Conservation (phyloP, 1,140 invertebrate species). For the Cepaea nemoralis region DNA sequence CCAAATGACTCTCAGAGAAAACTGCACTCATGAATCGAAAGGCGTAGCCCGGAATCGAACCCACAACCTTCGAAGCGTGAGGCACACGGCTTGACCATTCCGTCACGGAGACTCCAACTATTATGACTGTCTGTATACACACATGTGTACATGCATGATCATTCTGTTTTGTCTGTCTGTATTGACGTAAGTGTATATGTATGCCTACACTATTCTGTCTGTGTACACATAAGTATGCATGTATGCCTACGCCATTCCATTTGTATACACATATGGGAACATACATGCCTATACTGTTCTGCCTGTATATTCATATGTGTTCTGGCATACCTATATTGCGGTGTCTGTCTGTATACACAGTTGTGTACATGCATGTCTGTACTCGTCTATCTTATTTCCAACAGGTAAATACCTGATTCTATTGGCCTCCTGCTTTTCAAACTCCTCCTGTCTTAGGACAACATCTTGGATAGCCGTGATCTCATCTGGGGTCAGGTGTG, state of each 20-base stretch:
- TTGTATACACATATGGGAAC: not conserved
- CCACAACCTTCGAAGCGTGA: too few species aligned
- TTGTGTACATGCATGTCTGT: not conserved
- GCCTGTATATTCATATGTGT: too few species aligned
- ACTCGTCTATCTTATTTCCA: not conserved
- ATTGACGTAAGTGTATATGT: not conserved
- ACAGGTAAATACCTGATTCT: slow-evolving; percentile 49
- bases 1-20: too few species aligned
- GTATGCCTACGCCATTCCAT: not conserved
- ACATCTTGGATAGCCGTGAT: slow-evolving; percentile 58
- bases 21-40: too few species aligned
- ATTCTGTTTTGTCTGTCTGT: not conserved
- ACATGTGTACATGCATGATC: not conserved
- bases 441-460: slow-evolving; percentile 57
- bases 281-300: not conserved
- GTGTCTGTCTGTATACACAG: too few species aligned
- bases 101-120: too few species aligned
- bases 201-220: not conserved
- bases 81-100: too few species aligned
- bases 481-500: slow-evolving; percentile 56
- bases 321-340: too few species aligned
- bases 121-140: not conserved
- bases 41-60: too few species aligned
- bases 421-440: slow-evolving; percentile 57
- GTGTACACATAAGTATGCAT: not conserved